Base-by-base conservation (phyloP, 2,113 vertebrate genomes). In the Lamprologus tigripictilis region DNA sequence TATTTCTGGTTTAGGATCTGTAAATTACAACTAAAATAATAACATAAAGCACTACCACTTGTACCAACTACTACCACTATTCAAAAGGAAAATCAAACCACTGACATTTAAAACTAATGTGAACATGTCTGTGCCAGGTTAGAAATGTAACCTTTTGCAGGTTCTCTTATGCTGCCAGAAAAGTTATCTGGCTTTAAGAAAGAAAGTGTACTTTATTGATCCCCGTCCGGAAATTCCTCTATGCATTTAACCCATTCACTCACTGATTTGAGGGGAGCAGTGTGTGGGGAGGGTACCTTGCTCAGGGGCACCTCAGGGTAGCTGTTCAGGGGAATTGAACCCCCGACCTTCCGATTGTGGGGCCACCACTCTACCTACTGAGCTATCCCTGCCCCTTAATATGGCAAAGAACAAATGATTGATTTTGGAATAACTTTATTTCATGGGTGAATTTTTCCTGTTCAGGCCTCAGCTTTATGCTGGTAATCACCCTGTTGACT, bases 161-260 rank as follows among this genome's bases (percentile, higher is more conserved):
- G 35, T 68, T 68, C 0, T 68, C 33, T 68, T 66, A n/a, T 63
- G 31, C 61, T 35, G 17, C 17, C 19, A 68, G 63, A 68, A 40
- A 68, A 68, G 19, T 19, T 40, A 8, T 14, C 35, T 42, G 66
- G n/a, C 7, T 9, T 23, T 71, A 16, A 42, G 40, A 40, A 40
- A 40, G 3, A 40, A 40, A 40, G 37, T 40, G 10, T 40, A 40
- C 5, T 40, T 40, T 5, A 40, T 40, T 40, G 5, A 40, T 40
- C 37, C 0, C 5, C 11, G 0, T 5, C 37, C 1, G 0, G 0
- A 40, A 40, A 40, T 5, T 40, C 37, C 37, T 40, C 37, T 12
- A 0, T 40, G 5, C 37, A 40, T 40, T 40, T 40, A 40, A 40
- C 37, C 37, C 37, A 40, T 40, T 40, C 37, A 40, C 37, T 40